phyloP scores from a whole-genome alignment of 2,888 invertebrate genomes.

The Epirrita christyi region DNA sequence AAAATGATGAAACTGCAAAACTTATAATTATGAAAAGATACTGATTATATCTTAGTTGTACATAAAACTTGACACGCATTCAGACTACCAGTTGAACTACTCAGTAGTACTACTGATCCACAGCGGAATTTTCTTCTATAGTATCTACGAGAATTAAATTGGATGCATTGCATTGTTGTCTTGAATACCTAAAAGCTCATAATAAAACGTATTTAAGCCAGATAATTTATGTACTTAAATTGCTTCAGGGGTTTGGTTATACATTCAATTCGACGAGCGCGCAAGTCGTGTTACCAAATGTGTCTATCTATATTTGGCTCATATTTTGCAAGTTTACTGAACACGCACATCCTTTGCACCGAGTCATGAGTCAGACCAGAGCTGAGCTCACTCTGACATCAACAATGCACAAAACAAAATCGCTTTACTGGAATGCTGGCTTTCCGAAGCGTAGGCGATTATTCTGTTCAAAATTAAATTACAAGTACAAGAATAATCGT shows the following conservation, averaged over 20 bases:
- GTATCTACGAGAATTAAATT: no score
- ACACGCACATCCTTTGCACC: slow-evolving; percentile 27
- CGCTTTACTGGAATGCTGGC: slow-evolving; percentile 46
- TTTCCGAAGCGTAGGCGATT: slow-evolving; percentile 51
- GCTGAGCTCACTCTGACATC: slow-evolving; percentile 63
- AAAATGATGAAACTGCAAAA: no score
- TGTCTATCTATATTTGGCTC: slow-evolving; percentile 34
- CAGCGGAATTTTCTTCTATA: no score
- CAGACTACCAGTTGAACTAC: no score
- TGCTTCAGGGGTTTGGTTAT: no score
- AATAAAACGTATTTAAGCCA: no score
- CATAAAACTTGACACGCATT: no score
- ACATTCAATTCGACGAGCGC: background rate
- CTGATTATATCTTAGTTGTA: no score
- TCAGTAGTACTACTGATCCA: no score
- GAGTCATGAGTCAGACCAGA: slow-evolving; percentile 49
- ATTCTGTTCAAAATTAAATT: slow-evolving; percentile 46
- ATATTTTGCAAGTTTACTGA: slow-evolving; percentile 38
- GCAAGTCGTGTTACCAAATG: slow-evolving; percentile 16
- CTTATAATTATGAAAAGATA: no score
- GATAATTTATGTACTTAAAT: no score
- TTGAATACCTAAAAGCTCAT: slow-evolving; percentile 19
- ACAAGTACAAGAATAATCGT: slow-evolving; percentile 27
- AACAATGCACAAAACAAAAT: slow-evolving; percentile 48
- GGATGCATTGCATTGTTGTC: no score